phyloP scores from a whole-genome alignment of 2,888 invertebrate genomes.

The Acleris emargana region DNA sequence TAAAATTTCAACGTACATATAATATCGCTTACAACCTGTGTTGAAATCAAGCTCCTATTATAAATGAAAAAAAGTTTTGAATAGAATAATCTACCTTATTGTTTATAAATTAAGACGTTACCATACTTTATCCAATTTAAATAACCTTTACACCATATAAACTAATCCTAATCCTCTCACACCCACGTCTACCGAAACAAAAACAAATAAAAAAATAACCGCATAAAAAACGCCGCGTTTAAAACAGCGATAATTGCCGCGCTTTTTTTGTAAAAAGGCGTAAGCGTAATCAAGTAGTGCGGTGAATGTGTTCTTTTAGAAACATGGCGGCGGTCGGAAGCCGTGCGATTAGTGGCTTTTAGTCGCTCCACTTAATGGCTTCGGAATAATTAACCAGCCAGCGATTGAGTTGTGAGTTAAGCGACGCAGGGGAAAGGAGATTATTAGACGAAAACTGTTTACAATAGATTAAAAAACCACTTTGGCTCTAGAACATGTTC shows the following conservation, averaged over 20 bases:
- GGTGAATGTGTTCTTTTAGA: slow-evolving; percentile 13
- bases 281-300: slow-evolving; percentile 8
- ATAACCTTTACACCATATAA: slow-evolving; percentile 43
- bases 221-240: slow-evolving; percentile 49
- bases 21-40: too few species aligned
- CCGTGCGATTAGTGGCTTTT: slow-evolving; percentile 70
- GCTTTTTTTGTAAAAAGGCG: slow-evolving; percentile 6
- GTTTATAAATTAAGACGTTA: too few species aligned
- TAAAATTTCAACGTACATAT: too few species aligned
- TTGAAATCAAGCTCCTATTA: too few species aligned
- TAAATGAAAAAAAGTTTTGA: too few species aligned
- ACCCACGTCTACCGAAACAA: slow-evolving; percentile 41
- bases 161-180: slow-evolving; percentile 48
- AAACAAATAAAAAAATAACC: slow-evolving; percentile 45
- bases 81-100: too few species aligned
- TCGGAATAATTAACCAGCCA: slow-evolving; percentile 62
- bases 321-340: slow-evolving; percentile 59
- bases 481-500: too few species aligned
- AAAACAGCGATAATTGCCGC: slow-evolving; percentile 54
- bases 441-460: too few species aligned
- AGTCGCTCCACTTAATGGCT: slow-evolving; percentile 64
- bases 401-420: slow-evolving; percentile 40
- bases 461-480: too few species aligned
- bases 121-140: neutral
- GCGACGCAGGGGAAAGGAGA: slow-evolving; percentile 13